Evolutionary conservation across 2,113 vertebrate species (phyloP).

Genomic region (Mobula birostris): DNA sequence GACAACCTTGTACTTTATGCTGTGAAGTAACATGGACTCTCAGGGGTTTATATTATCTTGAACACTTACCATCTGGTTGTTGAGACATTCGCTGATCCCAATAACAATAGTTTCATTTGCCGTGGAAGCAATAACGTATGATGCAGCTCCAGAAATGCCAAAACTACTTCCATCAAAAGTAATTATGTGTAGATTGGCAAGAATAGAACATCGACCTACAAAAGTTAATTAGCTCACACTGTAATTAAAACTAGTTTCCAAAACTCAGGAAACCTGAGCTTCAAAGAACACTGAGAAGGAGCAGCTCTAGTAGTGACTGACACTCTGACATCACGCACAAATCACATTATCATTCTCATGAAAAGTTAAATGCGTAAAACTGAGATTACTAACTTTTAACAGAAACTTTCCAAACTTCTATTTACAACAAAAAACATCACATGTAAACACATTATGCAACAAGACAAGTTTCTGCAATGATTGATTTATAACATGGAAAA

Average conservation of each 20-base stretch:
- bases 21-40: constrained; percentile 4
- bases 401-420: neutral
- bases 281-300: constrained; percentile 8
- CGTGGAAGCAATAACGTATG: constrained; percentile 73
- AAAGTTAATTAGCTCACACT: constrained; percentile 26
- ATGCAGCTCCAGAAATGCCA: constrained; percentile 81
- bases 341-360: neutral
- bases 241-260: constrained; percentile 23
- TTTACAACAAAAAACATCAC: neutral
- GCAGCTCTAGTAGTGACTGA: neutral
- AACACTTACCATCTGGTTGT: constrained; percentile 56
- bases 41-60: constrained; percentile 34
- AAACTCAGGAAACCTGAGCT: neutral
- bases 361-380: neutral
- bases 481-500: neutral
- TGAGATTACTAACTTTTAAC: neutral
- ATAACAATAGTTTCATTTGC: constrained; percentile 73
- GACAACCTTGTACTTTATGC: constrained; percentile 11
- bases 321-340: neutral
- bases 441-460: neutral
- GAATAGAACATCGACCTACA: constrained; percentile 85
- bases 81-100: constrained; percentile 73
- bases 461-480: neutral
- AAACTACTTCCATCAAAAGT: constrained; percentile 82
- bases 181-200: constrained; percentile 84